Base-by-base conservation (phyloP, 2,888 invertebrate genomes). In the Dryadula phaetusa region DNA sequence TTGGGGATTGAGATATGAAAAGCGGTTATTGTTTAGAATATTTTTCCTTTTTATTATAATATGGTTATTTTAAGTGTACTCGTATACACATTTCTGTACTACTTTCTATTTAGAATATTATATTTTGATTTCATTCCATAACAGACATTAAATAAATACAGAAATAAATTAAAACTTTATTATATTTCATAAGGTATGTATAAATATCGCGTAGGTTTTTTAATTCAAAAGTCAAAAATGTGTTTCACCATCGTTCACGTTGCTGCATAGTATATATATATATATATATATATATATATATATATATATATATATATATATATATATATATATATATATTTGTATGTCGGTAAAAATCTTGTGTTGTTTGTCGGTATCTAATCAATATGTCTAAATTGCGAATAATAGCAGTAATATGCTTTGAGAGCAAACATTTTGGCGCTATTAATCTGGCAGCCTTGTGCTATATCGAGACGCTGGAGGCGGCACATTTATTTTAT, bases 401-500 rank as follows among this genome's bases (percentile, higher is more conserved):
- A 80, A 83, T 84, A 85, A 85, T 79, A 81, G 78, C 82, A 83
- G 77, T 84, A 81, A 82, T 84, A 82, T 82, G 81, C 82, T 84
- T 84, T 84, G 84, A 82, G 82, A 86, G 90, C 84, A 87, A 91
- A 90, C 91, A 90, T 90, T 90, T 88, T 82, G 87, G 83, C 84
- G 84, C 89, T 85, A 90, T 91, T 91, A 91, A 90, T 91, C 87
- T 88, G 84, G 76, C 80, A 87, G 86, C 83, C 85, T 84, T 79
- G 85, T 83, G 85, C 83, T 86, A 86, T 87, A 86, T 86, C 84
- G 86, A 82, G 81, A 84, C 77, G 81, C 85, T 88, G 80, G 86
- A 86, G 86, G 87, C 88, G 87, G 88, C 91, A 91, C 92, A 91
- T 92, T 92, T 90, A 90, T 92, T 92, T 92, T 90, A 92, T 90